A percentile compares a stretch with the other conserved stretches of the same genome.
These are phyloP conservation scores for Thamnophis elegans DNA, from an alignment of 2,797 vertebrate species.

Conservation along the genomic window DNA sequence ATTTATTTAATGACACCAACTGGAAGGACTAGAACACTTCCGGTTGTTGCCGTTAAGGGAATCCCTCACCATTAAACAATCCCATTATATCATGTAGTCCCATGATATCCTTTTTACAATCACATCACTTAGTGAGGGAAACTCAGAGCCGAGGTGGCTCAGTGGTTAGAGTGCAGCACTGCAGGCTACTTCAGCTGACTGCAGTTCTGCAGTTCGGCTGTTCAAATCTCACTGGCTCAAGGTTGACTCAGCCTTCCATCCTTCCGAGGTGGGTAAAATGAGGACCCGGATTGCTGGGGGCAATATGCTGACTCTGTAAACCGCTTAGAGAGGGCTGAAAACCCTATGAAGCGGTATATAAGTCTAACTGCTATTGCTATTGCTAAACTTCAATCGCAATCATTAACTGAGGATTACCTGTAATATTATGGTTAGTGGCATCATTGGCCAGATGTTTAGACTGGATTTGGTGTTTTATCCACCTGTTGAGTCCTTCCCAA, in stretches of 20 bases:
- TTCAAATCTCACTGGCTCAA: too few relatives aligned
- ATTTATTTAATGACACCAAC: background rate
- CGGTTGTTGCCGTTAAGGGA: background rate
- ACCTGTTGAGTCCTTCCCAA: background rate
- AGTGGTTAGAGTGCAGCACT: too few relatives aligned
- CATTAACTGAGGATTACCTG: background rate
- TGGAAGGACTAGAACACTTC: background rate
- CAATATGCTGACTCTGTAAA: too few relatives aligned
- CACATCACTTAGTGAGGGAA: background rate
- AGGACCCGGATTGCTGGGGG: too few relatives aligned
- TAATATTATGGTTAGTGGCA: background rate
- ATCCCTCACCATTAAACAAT: background rate
- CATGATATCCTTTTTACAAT: background rate
- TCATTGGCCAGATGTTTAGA: background rate
- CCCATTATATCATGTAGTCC: background rate
- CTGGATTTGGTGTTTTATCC: background rate
- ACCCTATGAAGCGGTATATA: too few relatives aligned
- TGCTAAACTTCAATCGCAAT: background rate
- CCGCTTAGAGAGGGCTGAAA: too few relatives aligned
- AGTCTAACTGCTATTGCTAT: too few relatives aligned
- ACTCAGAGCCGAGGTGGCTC: too few relatives aligned
- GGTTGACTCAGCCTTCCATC: too few relatives aligned
- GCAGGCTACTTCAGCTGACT: too few relatives aligned
- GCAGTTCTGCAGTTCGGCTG: too few relatives aligned
- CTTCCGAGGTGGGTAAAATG: too few relatives aligned